phyloP scores from a whole-genome alignment of 2,888 invertebrate species.

The Neelides folsomi region DNA sequence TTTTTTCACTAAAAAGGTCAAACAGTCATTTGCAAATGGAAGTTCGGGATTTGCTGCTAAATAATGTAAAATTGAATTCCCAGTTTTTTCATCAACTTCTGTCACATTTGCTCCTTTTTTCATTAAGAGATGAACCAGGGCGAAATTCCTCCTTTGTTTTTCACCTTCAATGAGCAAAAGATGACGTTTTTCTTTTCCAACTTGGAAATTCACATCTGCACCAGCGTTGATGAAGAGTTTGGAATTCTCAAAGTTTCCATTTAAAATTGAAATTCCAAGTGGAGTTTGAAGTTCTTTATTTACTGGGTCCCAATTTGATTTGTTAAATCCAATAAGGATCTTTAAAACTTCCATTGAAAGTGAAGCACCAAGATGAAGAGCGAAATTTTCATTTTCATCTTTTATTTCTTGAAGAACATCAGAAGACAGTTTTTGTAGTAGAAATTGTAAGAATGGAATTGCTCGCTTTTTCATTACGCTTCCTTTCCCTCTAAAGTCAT shows the following conservation, averaged over 20 bases:
- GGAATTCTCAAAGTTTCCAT: slow-evolving; percentile 7
- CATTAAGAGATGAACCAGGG: slow-evolving; percentile 19
- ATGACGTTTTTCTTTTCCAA: not conserved
- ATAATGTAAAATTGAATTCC: slow-evolving; percentile 23
- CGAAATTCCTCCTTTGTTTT: not conserved
- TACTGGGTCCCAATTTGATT: slow-evolving; percentile 15
- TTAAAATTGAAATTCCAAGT: slow-evolving; percentile 35
- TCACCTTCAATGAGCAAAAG: slow-evolving; percentile 1
- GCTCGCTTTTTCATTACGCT: not conserved
- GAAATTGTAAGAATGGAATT: slow-evolving; percentile 8
- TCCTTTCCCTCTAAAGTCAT: not conserved
- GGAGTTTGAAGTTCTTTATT: slow-evolving; percentile 34
- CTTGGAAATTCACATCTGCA: slow-evolving; percentile 22
- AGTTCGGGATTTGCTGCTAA: slow-evolving; percentile 14
- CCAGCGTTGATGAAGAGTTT: slow-evolving; percentile 23
- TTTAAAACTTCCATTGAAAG: slow-evolving; percentile 2
- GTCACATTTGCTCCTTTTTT: slow-evolving; percentile 18
- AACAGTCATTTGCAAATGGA: slow-evolving; percentile 5
- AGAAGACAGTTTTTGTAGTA: slow-evolving; percentile 14
- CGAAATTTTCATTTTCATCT: not conserved
- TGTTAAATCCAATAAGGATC: slow-evolving; percentile 7
- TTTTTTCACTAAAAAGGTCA: slow-evolving; percentile 9
- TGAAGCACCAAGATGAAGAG: not conserved
- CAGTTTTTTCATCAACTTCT: slow-evolving; percentile 14
- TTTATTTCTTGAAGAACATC: slow-evolving; percentile 16